A percentile compares a stretch with the other conserved stretches of the same genome.
These are phyloP conservation scores for Rhagologus leucostigma DNA, from an alignment of 2,113 vertebrate genomes.

Conservation along the genomic window DNA sequence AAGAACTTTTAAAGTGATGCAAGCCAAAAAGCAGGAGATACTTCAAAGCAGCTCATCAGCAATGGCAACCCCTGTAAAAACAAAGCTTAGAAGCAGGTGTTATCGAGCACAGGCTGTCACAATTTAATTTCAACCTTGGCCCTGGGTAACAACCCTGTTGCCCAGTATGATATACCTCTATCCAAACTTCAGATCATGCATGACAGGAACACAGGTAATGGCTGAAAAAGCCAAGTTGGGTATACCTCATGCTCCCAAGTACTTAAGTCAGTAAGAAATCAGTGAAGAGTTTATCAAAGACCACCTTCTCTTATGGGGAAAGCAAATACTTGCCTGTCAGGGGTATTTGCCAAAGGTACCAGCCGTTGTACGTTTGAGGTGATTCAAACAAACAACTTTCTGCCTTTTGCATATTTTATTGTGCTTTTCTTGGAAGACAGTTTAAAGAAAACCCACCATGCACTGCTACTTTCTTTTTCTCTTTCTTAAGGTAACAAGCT, in stretches of 20 bases:
- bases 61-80: not conserved
- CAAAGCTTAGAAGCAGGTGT: not conserved
- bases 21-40: not conserved
- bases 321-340: not conserved
- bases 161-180: not conserved
- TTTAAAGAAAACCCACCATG: not conserved
- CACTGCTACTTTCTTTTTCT: not conserved
- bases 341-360: not conserved
- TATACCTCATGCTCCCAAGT: not conserved
- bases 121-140: not conserved
- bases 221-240: not conserved
- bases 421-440: not conserved
- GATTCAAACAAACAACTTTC: not conserved
- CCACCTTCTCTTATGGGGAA: not conserved
- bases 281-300: not conserved
- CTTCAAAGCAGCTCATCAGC: not conserved
- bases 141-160: not conserved
- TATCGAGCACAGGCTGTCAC: not conserved
- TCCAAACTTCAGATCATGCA: not conserved
- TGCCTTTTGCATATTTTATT: not conserved
- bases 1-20: not conserved
- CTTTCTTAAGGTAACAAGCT: not conserved
- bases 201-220: not conserved
- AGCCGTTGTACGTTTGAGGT: not conserved
- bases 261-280: not conserved